A percentile compares a stretch with the other conserved stretches of the same genome.
These are phyloP conservation scores for Sebastes reedi DNA, from an alignment of 2,797 vertebrate genomes.

Conservation along the genomic window DNA sequence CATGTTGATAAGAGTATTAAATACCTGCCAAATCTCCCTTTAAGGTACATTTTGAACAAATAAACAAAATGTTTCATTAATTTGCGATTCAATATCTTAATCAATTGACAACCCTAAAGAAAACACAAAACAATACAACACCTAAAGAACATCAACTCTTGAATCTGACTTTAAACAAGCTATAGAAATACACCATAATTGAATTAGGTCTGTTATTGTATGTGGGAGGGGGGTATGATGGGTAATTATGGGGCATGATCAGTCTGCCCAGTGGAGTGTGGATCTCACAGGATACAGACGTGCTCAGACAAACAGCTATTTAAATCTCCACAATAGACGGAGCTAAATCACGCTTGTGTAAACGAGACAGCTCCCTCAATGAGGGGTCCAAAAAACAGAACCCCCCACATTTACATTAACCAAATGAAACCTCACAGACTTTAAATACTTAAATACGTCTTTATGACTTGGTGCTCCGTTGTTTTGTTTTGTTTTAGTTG, in stretches of 20 bases:
- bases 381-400: conserved; percentile 28
- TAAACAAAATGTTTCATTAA: fast-evolving
- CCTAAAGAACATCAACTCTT: neutral
- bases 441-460: conserved; percentile 4
- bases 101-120: neutral
- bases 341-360: conserved; percentile 45
- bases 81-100: too few relatives aligned
- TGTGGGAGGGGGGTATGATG: conserved; percentile 2
- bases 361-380: conserved; percentile 13
- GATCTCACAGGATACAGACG: conserved; percentile 62
- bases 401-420: neutral
- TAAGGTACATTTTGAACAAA: too few relatives aligned
- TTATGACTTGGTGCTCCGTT: neutral
- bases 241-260: conserved; percentile 61
- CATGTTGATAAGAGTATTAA: too few relatives aligned
- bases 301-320: conserved; percentile 61
- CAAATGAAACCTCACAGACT: conserved; percentile 32
- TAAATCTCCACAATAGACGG: conserved; percentile 50
- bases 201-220: conserved; percentile 50
- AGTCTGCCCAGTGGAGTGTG: conserved; percentile 56
- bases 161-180: conserved; percentile 26
- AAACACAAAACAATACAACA: neutral
- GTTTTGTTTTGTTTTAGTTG: neutral
- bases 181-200: conserved; percentile 40
- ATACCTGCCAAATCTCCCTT: too few relatives aligned